Conservation (phyloP, 2,797 vertebrate genomes). For the Takifugu ocellatus region DNA sequence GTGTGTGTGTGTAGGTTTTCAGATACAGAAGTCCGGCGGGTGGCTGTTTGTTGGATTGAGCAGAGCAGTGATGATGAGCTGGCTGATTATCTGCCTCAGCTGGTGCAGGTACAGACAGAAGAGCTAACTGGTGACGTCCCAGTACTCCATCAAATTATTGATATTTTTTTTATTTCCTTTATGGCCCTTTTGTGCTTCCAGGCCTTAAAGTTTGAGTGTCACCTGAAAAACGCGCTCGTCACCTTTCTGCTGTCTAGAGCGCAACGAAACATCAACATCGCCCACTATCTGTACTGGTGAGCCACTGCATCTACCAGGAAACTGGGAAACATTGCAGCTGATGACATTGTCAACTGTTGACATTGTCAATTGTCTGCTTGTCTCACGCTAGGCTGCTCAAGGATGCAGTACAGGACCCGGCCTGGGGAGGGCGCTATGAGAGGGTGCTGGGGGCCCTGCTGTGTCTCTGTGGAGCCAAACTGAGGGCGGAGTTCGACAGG, state of each 20-base stretch:
- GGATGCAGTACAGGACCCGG: conserved; percentile 87
- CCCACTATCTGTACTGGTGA: conserved; percentile 95
- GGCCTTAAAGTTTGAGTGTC: conserved; percentile 94
- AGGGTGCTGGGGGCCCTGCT: conserved; percentile 88
- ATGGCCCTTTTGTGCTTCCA: conserved; percentile 37
- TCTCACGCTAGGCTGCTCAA: conserved; percentile 86
- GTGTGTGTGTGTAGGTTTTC: conserved; percentile 80
- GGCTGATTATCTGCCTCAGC: conserved; percentile 91
- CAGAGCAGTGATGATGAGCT: conserved; percentile 91
- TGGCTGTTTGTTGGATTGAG: conserved; percentile 90
- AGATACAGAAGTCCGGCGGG: conserved; percentile 87
- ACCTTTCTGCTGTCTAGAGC: conserved; percentile 90
- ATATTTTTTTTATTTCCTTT: too few species aligned
- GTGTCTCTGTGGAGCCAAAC: conserved; percentile 84
- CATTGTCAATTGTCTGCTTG: not conserved
- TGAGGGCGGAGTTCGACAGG: conserved; percentile 88
- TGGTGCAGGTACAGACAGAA: conserved; percentile 84
- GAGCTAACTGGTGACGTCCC: not conserved
- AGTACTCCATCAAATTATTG: not conserved
- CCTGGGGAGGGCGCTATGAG: conserved; percentile 86
- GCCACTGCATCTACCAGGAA: conserved; percentile 24
- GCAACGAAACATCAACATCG: conserved; percentile 86
- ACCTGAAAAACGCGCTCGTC: conserved; percentile 88
- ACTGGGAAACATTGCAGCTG: not conserved
- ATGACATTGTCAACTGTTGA: not conserved